Percentiles rank a stretch among this genome's conserved stretches.
Evolutionary conservation across 2,888 invertebrate genomes (phyloP).

Genomic region (Nebria salina): DNA sequence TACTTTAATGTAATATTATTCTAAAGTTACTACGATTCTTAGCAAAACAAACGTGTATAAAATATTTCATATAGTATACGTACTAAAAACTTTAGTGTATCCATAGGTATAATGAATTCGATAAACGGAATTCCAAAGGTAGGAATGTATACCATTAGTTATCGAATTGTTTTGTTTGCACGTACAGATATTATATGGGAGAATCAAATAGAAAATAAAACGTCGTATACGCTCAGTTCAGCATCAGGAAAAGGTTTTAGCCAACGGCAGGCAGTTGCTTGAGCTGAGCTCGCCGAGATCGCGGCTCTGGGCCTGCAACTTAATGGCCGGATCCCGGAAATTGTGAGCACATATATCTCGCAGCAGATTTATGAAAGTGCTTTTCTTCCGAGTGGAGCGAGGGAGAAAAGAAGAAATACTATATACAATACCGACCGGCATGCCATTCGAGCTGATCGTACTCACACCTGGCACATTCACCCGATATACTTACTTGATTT

Average conservation of each 20-base stretch:
- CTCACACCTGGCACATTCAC: not conserved
- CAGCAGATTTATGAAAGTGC: conserved; percentile 91
- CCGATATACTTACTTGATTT: not conserved
- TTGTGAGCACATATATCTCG: conserved; percentile 91
- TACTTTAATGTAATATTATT: no score
- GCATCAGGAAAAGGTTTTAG: conserved; percentile 47
- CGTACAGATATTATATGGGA: conserved; percentile 57
- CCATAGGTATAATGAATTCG: not conserved
- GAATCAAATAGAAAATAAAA: conserved; percentile 62
- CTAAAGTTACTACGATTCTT: no score
- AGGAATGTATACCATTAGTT: no score
- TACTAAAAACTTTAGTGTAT: no score
- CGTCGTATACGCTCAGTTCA: conserved; percentile 19
- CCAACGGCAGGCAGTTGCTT: conserved; percentile 14
- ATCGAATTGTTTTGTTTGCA: conserved; percentile 26
- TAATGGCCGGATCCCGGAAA: conserved; percentile 92
- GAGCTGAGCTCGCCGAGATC: conserved; percentile 12
- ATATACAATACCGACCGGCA: conserved; percentile 59
- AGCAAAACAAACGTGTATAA: no score
- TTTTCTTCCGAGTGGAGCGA: conserved; percentile 62
- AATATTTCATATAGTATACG: no score
- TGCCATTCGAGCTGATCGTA: not conserved
- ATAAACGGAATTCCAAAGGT: not conserved
- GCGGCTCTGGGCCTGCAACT: conserved; percentile 59
- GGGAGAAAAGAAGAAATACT: conserved; percentile 57